These are phyloP conservation scores for Cabera pusaria DNA, from an alignment of 2,888 invertebrate species.

Conservation along the genomic window DNA sequence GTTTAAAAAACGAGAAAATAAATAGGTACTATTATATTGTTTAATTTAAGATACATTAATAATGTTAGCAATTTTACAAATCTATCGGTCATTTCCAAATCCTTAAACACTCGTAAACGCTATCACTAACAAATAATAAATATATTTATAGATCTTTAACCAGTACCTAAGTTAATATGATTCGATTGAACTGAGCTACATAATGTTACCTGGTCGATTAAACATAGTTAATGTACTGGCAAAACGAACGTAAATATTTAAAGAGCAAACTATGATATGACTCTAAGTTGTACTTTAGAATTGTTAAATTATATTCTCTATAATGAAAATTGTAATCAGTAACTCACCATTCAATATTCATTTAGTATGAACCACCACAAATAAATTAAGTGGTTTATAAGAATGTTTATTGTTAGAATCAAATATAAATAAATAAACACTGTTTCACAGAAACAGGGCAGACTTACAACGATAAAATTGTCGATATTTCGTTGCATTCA, in stretches of 20 bases:
- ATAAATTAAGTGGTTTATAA: too few relatives aligned
- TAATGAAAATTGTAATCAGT: too few relatives aligned
- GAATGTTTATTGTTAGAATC: too few relatives aligned
- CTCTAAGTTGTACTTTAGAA: constrained; percentile 52
- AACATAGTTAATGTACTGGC: constrained; percentile 58
- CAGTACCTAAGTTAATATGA: constrained; percentile 1
- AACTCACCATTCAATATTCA: too few relatives aligned
- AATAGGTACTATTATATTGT: too few relatives aligned
- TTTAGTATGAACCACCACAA: too few relatives aligned
- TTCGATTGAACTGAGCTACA: too few relatives aligned
- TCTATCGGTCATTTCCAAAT: constrained; percentile 6
- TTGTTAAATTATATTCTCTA: too few relatives aligned
- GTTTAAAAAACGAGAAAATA: too few relatives aligned
- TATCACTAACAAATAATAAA: background rate
- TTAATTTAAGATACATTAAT: too few relatives aligned
- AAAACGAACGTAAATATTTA: constrained; percentile 38
- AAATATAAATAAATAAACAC: constrained; percentile 18
- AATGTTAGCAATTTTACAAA: too few relatives aligned
- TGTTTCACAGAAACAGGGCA: constrained; percentile 51
- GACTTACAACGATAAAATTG: constrained; percentile 33
- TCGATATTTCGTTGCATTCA: constrained; percentile 63
- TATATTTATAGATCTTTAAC: background rate
- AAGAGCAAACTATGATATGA: constrained; percentile 53
- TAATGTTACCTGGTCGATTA: too few relatives aligned
- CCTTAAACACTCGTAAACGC: background rate